These are phyloP conservation scores for Bombus cullumanus DNA, from an alignment of 1,140 invertebrate species.

Conservation along the genomic window DNA sequence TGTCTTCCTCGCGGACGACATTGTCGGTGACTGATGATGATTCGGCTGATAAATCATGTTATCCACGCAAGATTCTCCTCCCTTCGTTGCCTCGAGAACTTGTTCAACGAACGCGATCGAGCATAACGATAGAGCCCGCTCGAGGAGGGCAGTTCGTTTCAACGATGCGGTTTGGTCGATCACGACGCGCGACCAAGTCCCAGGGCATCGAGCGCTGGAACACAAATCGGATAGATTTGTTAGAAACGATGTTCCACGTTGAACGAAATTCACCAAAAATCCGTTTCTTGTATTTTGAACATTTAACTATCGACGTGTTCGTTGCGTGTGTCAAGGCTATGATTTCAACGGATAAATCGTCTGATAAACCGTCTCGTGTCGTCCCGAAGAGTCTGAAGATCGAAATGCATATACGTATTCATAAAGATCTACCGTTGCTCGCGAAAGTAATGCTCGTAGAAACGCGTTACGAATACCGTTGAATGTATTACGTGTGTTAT, in stretches of 20 bases:
- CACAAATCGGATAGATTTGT: neutral
- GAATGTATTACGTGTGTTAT: too few species aligned
- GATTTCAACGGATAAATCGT: too few species aligned
- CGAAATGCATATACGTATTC: too few species aligned
- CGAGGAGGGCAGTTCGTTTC: neutral
- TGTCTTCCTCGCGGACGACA: slow-evolving; percentile 78
- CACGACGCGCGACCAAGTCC: neutral
- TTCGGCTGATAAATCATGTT: slow-evolving; percentile 78
- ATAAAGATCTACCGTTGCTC: too few species aligned
- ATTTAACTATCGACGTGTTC: neutral
- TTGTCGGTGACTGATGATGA: slow-evolving; percentile 78
- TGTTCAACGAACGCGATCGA: slow-evolving; percentile 1
- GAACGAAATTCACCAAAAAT: too few species aligned
- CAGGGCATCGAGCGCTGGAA: slow-evolving; percentile 40
- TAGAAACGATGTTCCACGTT: neutral
- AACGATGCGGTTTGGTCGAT: neutral
- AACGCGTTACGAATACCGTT: too few species aligned
- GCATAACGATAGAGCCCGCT: neutral
- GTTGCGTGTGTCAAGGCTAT: too few species aligned
- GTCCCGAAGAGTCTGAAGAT: too few species aligned
- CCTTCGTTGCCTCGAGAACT: too few species aligned
- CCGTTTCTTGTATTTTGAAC: neutral
- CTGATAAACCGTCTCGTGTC: too few species aligned
- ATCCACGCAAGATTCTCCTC: neutral
- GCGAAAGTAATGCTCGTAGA: too few species aligned